A percentile compares a stretch with the other conserved stretches of the same genome.
These are phyloP conservation scores for Nesogale talazaci DNA, from an alignment of 2,113 vertebrate genomes.

Conservation along the genomic window DNA sequence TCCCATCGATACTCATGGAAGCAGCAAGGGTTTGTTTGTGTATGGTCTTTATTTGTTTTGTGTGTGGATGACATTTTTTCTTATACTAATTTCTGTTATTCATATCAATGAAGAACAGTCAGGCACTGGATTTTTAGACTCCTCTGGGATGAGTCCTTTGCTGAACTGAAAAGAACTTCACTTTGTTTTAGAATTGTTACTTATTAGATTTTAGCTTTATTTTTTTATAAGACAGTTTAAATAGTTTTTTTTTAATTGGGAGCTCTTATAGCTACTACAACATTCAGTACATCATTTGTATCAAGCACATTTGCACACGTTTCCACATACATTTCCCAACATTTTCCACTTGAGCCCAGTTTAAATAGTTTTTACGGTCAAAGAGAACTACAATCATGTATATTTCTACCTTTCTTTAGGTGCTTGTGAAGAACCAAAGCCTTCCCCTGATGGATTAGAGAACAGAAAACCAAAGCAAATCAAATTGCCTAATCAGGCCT, in stretches of 20 bases:
- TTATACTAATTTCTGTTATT: not conserved
- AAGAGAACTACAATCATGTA: not conserved
- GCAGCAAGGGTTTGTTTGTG: too few relatives aligned
- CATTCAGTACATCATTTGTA: too few relatives aligned
- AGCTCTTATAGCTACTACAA: too few relatives aligned
- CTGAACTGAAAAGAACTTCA: not conserved
- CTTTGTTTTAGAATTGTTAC: not conserved
- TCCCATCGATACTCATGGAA: too few relatives aligned
- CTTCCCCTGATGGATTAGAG: conserved; percentile 87
- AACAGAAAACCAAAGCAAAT: conserved; percentile 93
- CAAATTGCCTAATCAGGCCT: conserved; percentile 92
- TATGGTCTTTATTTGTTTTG: not conserved
- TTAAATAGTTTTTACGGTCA: not conserved
- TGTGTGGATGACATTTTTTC: not conserved
- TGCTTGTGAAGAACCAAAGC: conserved; percentile 86
- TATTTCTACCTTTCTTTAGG: conserved; percentile 75
- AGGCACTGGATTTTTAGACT: too few relatives aligned
- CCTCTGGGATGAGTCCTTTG: fast-evolving
- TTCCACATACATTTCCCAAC: too few relatives aligned
- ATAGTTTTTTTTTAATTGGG: too few relatives aligned
- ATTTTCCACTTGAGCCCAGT: too few relatives aligned
- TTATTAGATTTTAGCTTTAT: not conserved
- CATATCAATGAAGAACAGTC: fast-evolving
- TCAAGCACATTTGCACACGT: too few relatives aligned
- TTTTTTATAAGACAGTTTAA: not conserved